Percentiles rank a stretch among this genome's conserved stretches.
phyloP scores from a whole-genome alignment of 2,888 invertebrate genomes.

The Gerris lacustris region DNA sequence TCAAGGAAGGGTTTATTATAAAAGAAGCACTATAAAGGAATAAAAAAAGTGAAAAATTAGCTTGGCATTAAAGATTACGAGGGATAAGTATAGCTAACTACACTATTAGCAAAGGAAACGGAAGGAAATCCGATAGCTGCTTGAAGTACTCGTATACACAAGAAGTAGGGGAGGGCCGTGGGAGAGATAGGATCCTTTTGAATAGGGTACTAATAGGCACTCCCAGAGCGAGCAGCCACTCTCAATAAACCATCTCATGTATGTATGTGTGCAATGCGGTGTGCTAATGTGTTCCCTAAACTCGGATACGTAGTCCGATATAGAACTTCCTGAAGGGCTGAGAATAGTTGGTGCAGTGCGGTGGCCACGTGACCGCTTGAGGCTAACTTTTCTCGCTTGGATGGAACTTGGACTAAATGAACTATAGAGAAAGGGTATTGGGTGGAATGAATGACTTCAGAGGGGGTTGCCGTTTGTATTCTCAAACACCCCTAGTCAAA shows the following conservation, averaged over 20 bases:
- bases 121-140: neutral
- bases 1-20: no score
- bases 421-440: no score
- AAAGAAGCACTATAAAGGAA: neutral
- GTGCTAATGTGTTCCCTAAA: no score
- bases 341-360: no score
- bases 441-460: no score
- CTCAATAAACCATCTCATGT: no score
- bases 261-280: no score
- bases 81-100: neutral
- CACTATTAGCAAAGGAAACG: neutral
- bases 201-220: slow-evolving; percentile 1
- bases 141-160: neutral
- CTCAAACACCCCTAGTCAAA: no score
- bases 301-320: no score
- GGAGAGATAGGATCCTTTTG: neutral
- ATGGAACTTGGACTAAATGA: no score
- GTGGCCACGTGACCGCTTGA: neutral
- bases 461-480: no score
- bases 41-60: neutral
- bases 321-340: no score
- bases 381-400: neutral
- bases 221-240: neutral
- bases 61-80: neutral
- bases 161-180: neutral